Base-by-base conservation (phyloP, 2,113 vertebrate species). In the Melanotaenia duboulayi region DNA sequence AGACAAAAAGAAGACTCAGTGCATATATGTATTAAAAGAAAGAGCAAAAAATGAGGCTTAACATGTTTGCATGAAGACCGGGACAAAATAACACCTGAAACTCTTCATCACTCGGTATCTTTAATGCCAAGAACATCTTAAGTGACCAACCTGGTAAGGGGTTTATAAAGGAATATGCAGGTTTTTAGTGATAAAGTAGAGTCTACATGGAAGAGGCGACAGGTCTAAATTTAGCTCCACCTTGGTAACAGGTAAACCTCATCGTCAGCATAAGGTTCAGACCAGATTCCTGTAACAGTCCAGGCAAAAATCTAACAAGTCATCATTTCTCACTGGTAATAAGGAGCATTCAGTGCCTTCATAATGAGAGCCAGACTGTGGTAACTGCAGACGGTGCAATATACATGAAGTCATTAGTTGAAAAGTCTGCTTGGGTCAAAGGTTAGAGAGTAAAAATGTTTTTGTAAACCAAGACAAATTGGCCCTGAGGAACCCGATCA, bases 181-280 rank as follows among this genome's bases (percentile, higher is more conserved):
- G 0, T 10, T 7, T 22, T 63, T 49, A 35, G 51, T 28, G 54
- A 65, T 39, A 35, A 35, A 35, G 32, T 28, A 11, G 20, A 7
- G 28, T 2, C 40, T 42, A 2, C 12, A 16, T 42, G 40, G 19
- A 13, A 14, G 23, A 71, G 39, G 20, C 9, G 24, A 4, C 4
- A 1, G 51, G 50, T 70, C 77, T 70, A 51, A 74, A 37, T 65
- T 82, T 72, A 69, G 73, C 64, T 54, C 55, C 0, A 35, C 7
- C 32, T 35, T 25, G 8, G 59, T 71, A 42, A 71, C 20, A 9
- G 42, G 63, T 79, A 58, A 74, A 81, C 39, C 73, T 40, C 4
- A 39, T 23, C 1, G 61, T 81, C 81, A 86, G 78, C 49, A 69
- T 20, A 42, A 24, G 20, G 57, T 78, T 40, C 69, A 72, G 48